A percentile compares a stretch with the other conserved stretches of the same genome.
Evolutionary conservation across 2,113 vertebrate species (phyloP).

Genomic region (Pseudopodoces humilis): DNA sequence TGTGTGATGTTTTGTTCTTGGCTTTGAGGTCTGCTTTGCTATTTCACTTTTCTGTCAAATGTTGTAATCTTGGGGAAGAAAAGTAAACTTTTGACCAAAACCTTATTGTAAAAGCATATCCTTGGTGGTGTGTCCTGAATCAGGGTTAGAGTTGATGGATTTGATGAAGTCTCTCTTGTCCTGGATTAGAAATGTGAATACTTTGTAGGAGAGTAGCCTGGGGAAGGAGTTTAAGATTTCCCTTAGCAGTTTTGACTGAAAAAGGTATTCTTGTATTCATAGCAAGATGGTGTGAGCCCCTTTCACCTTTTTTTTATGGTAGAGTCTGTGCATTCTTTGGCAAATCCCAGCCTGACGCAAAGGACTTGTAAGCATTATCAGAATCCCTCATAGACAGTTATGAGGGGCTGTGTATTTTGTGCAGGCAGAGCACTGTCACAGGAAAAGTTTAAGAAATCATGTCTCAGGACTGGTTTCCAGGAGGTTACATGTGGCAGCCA

Average conservation of each 20-base stretch:
- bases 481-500: neutral
- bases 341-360: neutral
- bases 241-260: neutral
- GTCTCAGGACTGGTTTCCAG: neutral
- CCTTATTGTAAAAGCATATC: neutral
- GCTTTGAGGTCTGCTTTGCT: neutral
- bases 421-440: neutral
- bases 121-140: neutral
- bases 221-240: neutral
- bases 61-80: neutral
- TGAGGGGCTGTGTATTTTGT: accelerated
- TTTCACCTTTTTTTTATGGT: neutral
- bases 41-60: neutral
- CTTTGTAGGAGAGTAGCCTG: neutral
- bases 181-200: neutral
- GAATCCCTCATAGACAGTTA: neutral
- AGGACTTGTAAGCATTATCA: neutral
- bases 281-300: neutral
- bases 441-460: neutral
- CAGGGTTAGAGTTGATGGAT: neutral
- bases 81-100: neutral
- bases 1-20: neutral
- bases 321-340: neutral
- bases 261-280: neutral
- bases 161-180: neutral